Base-by-base conservation (phyloP, 2,113 vertebrate species). In the Semnornis frantzii region DNA sequence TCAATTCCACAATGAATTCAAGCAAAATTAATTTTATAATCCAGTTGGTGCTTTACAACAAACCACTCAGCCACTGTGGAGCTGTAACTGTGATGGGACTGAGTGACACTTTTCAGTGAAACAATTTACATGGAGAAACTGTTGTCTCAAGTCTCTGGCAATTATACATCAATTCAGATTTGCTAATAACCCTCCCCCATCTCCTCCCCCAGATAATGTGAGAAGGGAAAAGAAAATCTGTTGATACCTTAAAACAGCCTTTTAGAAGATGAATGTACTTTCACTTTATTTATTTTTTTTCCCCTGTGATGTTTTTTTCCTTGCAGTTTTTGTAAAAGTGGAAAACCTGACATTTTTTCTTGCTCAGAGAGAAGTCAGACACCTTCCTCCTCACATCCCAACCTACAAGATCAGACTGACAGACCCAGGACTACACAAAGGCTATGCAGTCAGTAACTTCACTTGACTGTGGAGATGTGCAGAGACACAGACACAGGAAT, bases 31-130 rank as follows among this genome's bases (percentile, higher is more conserved):
- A 17, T 18, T 90, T 72, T 71, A 44, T 55, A 68, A 86, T 48
- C 33, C 81, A 94, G 48, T 4, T 58, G 52, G 77, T 16, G 55
- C 52, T 27, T 92, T 34, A 42, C 28, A 91, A 57, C 57, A 90
- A 80, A 80, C 4, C 89, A 78, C 83, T 92, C 93, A 91, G 75
- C 14, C 90, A 25, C 76, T 70, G 31, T 1, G 5, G 42, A 93
- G 85, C 60, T 68, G 14, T 34, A 57, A 42, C 69, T 81, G 78
- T 85, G 87, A 71, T 9, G 57, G 62, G 73, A 37, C 62, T 85
- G 88, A 96, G 85, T 96, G 94, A 95, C 92, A 92, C 58, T 91
- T 73, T 93, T 70, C 85, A 96, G 90, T 31, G 93, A 94, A 96
- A 96, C 88, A 92, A 85, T 90, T 96, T 96, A 94, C 82, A 37